phyloP scores from a whole-genome alignment of 2,113 vertebrate species.

The Datnioides undecimradiatus region DNA sequence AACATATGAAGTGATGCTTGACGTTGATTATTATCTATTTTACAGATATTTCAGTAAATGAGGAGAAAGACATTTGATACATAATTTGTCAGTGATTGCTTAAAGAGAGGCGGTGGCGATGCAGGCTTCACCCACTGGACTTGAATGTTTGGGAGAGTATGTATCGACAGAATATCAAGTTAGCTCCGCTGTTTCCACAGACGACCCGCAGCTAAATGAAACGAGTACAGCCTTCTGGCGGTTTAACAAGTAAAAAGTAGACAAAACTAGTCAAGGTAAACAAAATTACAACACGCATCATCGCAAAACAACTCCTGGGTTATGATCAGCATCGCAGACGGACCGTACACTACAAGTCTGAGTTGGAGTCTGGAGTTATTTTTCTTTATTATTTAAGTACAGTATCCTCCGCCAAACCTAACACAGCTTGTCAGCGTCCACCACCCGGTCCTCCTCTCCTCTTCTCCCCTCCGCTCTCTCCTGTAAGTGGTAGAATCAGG shows the following conservation, averaged over 20 bases:
- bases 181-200: constrained; percentile 17
- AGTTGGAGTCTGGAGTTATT: background rate
- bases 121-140: constrained; percentile 10
- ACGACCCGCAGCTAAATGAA: constrained; percentile 36
- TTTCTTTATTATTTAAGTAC: constrained; percentile 17
- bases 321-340: constrained; percentile 13
- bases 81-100: constrained; percentile 1
- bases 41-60: background rate
- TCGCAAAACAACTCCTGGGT: constrained; percentile 3
- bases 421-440: constrained; percentile 33
- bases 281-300: background rate
- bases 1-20: background rate
- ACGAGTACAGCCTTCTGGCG: constrained; percentile 19
- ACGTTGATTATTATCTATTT: background rate
- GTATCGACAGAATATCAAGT: constrained; percentile 33
- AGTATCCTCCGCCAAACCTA: constrained; percentile 9
- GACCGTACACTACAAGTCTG: background rate
- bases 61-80: background rate
- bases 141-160: constrained; percentile 33
- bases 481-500: constrained; percentile 68
- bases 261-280: constrained; percentile 16
- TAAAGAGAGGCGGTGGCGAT: background rate
- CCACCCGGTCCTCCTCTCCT: constrained; percentile 1
- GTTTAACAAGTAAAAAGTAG: background rate
- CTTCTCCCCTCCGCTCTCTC: constrained; percentile 36